A percentile compares a stretch with the other conserved stretches of the same genome.
phyloP scores from a whole-genome alignment of 2,797 vertebrate species.

The Enteromius afrohamiltoni region DNA sequence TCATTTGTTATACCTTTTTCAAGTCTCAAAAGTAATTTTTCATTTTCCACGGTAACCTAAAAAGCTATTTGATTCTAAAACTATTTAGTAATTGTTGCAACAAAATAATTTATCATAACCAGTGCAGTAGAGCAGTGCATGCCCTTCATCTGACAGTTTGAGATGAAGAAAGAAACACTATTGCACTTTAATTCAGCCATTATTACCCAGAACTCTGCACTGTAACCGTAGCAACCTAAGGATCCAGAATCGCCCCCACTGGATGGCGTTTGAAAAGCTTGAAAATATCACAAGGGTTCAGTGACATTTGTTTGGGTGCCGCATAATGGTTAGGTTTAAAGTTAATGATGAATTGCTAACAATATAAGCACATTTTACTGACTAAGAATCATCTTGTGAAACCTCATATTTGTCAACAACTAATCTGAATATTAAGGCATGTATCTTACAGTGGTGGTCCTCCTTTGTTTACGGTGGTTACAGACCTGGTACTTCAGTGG shows the following conservation, averaged over 20 bases:
- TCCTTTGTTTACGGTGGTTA: neutral
- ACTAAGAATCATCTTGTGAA: neutral
- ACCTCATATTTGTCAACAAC: neutral
- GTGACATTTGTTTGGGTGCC: neutral
- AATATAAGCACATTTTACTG: neutral
- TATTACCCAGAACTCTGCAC: conserved; percentile 19
- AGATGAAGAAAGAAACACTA: conserved; percentile 21
- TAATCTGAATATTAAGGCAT: neutral
- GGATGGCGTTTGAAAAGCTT: neutral
- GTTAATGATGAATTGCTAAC: neutral
- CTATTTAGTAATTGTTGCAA: neutral
- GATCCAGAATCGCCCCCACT: neutral
- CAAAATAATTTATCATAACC: neutral
- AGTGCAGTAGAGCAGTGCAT: neutral
- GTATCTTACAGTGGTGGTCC: neutral
- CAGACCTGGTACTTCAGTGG: neutral
- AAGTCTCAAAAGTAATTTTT: neutral
- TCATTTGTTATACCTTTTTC: neutral
- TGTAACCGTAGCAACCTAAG: conserved; percentile 25
- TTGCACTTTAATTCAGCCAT: conserved; percentile 39
- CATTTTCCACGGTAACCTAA: neutral
- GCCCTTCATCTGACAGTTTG: conserved; percentile 1
- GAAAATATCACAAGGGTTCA: neutral
- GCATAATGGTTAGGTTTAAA: neutral
- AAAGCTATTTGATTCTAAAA: neutral